Base-by-base conservation (phyloP, 2,888 invertebrate species). In the Lordiphosa andalusiaca region DNA sequence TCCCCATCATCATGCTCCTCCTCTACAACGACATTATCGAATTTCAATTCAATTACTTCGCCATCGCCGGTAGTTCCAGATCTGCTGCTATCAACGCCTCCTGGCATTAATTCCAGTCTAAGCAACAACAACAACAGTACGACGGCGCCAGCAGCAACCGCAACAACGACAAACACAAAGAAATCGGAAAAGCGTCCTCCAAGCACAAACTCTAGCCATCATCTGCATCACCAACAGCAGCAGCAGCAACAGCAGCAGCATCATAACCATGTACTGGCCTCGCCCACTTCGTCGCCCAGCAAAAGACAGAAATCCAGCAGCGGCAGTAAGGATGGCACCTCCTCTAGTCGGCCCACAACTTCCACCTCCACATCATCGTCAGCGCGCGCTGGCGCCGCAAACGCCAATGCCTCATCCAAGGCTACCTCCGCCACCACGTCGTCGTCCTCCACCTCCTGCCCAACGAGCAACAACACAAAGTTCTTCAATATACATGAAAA, bases 61-160 rank as follows among this genome's bases (percentile, higher is more conserved):
- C 89, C 89, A 35, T 88, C 89, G 13, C 87, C 89, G 68, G 87
- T 89, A 71, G 88, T 89, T 67, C 89, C 89, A 53, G 89, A 89
- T 58, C 75, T 86, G 59, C 69, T 89, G 56, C 67, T 89, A 42
- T 89, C 88, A 42, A 89, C 88, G 56, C 88, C 89, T 30, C 88
- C 88, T 6, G 86, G 87, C 50, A 63, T 83, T 33, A 82, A 84
- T 63, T 75, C 76, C 53, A 80, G 84, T 53, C 53, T 82, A 42
- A 67, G 63, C 55, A 71, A 48, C 55, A 62, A 44, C 62, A 13
- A 51, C 59, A 5, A 51, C 59, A 5, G 51, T 42, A 47, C 63
- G 60, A 44, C 54, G 54, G 37, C 53, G 68, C 37, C 61, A 59
- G 13, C 55, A 71, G 23, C 59, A 71, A 9, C 55, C 69, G 49